Evolutionary conservation across 2,797 vertebrate species (phyloP).

Genomic region (Loriculus beryllinus): DNA sequence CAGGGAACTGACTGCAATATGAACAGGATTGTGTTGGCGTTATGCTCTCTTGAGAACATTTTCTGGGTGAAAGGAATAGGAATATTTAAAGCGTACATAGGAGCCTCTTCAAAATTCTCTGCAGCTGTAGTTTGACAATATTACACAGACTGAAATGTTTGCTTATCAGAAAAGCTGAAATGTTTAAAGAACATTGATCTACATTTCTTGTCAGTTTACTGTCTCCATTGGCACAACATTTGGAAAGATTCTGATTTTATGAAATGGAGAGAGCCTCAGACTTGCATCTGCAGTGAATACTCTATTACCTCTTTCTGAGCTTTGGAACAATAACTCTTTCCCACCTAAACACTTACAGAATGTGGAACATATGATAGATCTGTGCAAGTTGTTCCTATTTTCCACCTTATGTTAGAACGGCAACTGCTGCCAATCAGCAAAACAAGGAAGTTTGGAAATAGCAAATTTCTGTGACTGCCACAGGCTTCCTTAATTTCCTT

Average conservation of each 20-base stretch:
- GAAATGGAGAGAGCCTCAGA: slow-evolving; percentile 53
- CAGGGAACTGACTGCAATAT: not conserved
- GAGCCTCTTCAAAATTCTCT: slow-evolving; percentile 60
- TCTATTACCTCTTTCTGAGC: slow-evolving; percentile 45
- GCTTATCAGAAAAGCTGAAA: slow-evolving; percentile 61
- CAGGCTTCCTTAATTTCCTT: slow-evolving; percentile 14
- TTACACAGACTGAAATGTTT: slow-evolving; percentile 65
- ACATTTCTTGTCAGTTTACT: slow-evolving; percentile 67
- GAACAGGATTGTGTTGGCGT: slow-evolving; percentile 45
- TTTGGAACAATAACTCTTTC: slow-evolving; percentile 67
- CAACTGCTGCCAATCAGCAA: slow-evolving; percentile 56
- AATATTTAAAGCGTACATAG: slow-evolving; percentile 52
- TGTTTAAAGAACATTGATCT: slow-evolving; percentile 68
- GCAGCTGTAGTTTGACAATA: slow-evolving; percentile 60
- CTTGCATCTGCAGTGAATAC: slow-evolving; percentile 55
- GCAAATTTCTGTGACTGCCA: not conserved
- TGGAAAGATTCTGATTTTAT: slow-evolving; percentile 61
- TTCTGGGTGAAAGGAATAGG: slow-evolving; percentile 37
- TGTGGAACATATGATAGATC: slow-evolving; percentile 64
- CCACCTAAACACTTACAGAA: slow-evolving; percentile 64
- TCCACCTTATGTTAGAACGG: slow-evolving; percentile 60
- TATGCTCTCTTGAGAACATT: slow-evolving; percentile 65
- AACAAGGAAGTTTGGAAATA: slow-evolving; percentile 19
- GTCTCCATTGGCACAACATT: slow-evolving; percentile 66
- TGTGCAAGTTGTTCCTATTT: slow-evolving; percentile 64